These are phyloP conservation scores for Allygus modestus DNA, from an alignment of 2,888 invertebrate species.

Conservation along the genomic window DNA sequence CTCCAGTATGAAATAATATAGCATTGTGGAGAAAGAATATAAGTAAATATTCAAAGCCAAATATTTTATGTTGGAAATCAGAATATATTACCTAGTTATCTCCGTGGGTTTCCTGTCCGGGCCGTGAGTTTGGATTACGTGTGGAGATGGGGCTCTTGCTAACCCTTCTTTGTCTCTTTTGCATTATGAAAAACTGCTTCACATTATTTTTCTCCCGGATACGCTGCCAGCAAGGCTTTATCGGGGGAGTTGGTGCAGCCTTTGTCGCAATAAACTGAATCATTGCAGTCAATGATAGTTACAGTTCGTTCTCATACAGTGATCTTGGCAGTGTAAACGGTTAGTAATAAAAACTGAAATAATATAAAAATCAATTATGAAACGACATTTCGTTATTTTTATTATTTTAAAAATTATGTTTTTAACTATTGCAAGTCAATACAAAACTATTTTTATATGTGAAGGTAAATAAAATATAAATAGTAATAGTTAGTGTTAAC, in stretches of 20 bases:
- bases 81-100: slow-evolving; percentile 53
- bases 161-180: slow-evolving; percentile 43
- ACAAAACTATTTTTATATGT: too few relatives aligned
- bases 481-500: too few relatives aligned
- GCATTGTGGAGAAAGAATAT: neutral
- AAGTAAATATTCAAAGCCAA: slow-evolving; percentile 51
- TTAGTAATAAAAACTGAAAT: too few relatives aligned
- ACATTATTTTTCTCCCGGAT: slow-evolving; percentile 19
- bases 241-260: neutral
- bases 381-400: too few relatives aligned
- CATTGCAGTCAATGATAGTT: too few relatives aligned
- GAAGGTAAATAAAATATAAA: too few relatives aligned
- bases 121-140: slow-evolving; percentile 51
- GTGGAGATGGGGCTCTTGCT: neutral
- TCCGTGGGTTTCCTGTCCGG: slow-evolving; percentile 14
- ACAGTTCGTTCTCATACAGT: too few relatives aligned
- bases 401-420: too few relatives aligned
- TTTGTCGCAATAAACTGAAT: neutral
- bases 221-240: slow-evolving; percentile 1
- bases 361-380: too few relatives aligned
- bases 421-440: too few relatives aligned
- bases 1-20: neutral
- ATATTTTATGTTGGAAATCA: slow-evolving; percentile 51
- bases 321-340: too few relatives aligned
- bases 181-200: slow-evolving; percentile 45